Evolutionary conservation across 2,113 vertebrate genomes (phyloP).

Genomic region (Kobus ellipsiprymnus): DNA sequence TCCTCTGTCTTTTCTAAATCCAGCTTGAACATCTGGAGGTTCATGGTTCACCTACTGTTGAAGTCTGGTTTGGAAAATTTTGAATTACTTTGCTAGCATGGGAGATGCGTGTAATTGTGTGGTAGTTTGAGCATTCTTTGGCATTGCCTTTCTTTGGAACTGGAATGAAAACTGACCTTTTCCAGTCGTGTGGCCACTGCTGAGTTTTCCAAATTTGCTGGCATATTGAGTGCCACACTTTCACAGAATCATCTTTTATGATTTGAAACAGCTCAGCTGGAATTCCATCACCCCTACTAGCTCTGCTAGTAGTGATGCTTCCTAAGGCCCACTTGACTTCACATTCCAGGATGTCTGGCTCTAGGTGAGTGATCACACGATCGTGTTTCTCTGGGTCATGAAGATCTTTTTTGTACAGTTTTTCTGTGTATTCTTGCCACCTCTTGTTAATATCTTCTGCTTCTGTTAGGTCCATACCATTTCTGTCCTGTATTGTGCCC

Average conservation of each 20-base stretch:
- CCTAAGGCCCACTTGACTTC: background rate
- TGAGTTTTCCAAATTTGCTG: background rate
- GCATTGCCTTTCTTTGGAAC: background rate
- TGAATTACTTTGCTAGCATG: background rate
- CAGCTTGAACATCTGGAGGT: background rate
- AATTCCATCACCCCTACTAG: background rate
- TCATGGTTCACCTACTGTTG: background rate
- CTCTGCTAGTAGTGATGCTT: background rate
- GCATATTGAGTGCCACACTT: background rate
- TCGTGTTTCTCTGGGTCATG: background rate
- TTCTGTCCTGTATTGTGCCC: background rate
- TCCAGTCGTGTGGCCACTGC: background rate
- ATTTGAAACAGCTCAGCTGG: background rate
- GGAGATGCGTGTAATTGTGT: background rate
- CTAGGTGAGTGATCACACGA: background rate
- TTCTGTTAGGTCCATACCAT: background rate
- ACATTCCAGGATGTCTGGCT: background rate
- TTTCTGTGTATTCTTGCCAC: background rate
- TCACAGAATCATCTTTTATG: background rate
- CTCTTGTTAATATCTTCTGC: background rate
- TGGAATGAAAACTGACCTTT: background rate
- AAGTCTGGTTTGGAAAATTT: background rate
- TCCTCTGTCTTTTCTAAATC: background rate
- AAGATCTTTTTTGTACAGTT: background rate
- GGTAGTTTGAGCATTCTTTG: background rate